Conservation (phyloP, 2,888 invertebrate genomes). For the Troides oblongomaculatus region DNA sequence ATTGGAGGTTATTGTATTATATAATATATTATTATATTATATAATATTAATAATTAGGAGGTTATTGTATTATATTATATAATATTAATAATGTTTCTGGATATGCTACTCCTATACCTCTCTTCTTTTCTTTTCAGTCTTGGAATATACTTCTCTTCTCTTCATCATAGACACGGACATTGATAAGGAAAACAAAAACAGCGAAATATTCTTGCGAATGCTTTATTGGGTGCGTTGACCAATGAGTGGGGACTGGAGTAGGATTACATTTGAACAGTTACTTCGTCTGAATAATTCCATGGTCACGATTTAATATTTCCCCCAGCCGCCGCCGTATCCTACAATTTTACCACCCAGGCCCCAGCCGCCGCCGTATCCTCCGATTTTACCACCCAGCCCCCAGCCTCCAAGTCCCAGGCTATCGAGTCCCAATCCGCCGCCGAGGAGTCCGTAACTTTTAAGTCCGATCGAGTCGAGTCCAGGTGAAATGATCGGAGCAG, state of each 20-base stretch:
- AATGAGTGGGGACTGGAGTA: conserved; percentile 32
- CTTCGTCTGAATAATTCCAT: conserved; percentile 36
- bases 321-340: conserved; percentile 25
- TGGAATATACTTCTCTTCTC: too few species aligned
- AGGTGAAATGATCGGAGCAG: conserved; percentile 34
- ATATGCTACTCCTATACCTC: too few species aligned
- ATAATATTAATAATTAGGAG: too few species aligned
- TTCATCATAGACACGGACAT: too few species aligned
- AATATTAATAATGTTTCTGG: too few species aligned
- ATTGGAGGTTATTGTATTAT: too few species aligned
- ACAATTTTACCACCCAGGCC: conserved; percentile 32
- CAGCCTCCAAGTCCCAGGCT: conserved; percentile 37
- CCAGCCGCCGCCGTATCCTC: conserved; percentile 30
- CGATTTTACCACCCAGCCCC: conserved; percentile 33
- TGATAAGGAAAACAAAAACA: conserved; percentile 3
- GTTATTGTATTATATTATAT: too few species aligned
- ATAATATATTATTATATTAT: too few species aligned
- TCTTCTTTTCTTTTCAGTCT: too few species aligned
- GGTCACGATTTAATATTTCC: conserved; percentile 30
- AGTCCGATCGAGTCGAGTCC: conserved; percentile 31
- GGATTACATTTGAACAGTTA: conserved; percentile 32
- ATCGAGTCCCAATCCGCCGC: conserved; percentile 35
- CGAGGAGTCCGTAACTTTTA: conserved; percentile 29
- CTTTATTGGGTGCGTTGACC: conserved; percentile 39
- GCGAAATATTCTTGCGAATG: conserved; percentile 30